phyloP scores from a whole-genome alignment of 2,888 invertebrate species.

The Synergus japonicus region DNA sequence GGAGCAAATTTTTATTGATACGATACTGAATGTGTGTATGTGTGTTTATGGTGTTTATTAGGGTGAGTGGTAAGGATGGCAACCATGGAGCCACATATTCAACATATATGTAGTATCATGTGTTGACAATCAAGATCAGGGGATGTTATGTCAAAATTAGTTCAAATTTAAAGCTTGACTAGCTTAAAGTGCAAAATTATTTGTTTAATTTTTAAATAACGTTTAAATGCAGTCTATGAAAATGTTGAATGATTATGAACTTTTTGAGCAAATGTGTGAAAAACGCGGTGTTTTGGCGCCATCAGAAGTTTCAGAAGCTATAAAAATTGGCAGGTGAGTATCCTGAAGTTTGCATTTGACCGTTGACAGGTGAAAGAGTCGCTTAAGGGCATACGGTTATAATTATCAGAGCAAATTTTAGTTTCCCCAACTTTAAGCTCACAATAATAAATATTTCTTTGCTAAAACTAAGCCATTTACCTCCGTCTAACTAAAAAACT shows the following conservation, averaged over 20 bases:
- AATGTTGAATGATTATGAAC: slow-evolving; percentile 67
- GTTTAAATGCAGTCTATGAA: slow-evolving; percentile 42
- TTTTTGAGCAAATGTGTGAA: slow-evolving; percentile 67
- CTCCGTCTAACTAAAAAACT: no score
- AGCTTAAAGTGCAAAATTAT: slow-evolving; percentile 1
- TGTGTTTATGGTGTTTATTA: neutral
- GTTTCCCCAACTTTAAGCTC: no score
- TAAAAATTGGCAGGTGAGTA: slow-evolving; percentile 67
- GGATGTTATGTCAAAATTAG: slow-evolving; percentile 29
- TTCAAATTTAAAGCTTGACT: slow-evolving; percentile 10
- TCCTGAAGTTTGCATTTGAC: slow-evolving; percentile 44
- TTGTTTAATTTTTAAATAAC: neutral
- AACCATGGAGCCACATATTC: neutral
- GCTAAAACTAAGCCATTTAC: no score
- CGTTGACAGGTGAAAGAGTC: slow-evolving; percentile 43
- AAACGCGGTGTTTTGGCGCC: slow-evolving; percentile 63
- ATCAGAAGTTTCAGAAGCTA: slow-evolving; percentile 64
- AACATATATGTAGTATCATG: neutral
- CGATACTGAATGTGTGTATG: neutral
- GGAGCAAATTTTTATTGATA: neutral
- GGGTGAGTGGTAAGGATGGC: neutral
- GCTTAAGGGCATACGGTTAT: neutral
- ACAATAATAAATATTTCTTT: no score
- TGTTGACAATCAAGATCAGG: neutral
- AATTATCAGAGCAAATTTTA: no score